Base-by-base conservation (phyloP, 2,113 vertebrate species). In the Ptychochromis oligacanthus region DNA sequence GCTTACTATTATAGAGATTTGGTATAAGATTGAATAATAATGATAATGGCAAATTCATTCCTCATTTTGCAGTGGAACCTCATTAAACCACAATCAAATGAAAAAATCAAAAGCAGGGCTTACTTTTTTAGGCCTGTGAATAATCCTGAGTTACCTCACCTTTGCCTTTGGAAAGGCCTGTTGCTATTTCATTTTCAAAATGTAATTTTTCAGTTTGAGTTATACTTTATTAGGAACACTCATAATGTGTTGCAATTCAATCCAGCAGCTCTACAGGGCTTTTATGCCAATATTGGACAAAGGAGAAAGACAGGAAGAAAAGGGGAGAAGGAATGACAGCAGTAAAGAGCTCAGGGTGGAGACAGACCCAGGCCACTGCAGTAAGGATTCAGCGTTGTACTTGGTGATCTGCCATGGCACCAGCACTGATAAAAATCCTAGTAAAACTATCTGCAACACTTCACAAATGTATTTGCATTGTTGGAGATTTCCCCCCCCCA, bases 1-100 rank as follows among this genome's bases (percentile, higher is more conserved):
- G 52, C 46, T n/a, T 72, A n/a, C 46, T 72, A 31, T 72, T n/a
- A 34, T 72, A 28, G 24, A 75, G 11, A 54, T 78, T 56, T 81
- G 26, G 7, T 36, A 64, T 8, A 72, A 12, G 1, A 28, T 40
- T 5, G 26, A 72, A 74, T 12, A 38, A 17, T 7, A 1, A 5
- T 31, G 40, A 18, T 49, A 3, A 38, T 20, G 6, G 28, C 46
- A 26, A 31, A 72, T 31, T 18, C 24, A 31, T 52, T 31, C 17
- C 1, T 72, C 0, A 12, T 72, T 52, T 52, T 2, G 17, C 17
- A 8, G 64, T 0, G 1, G 26, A 52, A 10, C 9, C 38, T 26
- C 26, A 54, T 26, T 67, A 46, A 52, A 52, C 1, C 1, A 54
- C 26, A 72, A 18, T 18, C 5, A 9, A 22, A 24, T 28, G 7